A percentile compares a stretch with the other conserved stretches of the same genome.
These are phyloP conservation scores for Neodon shergylaensis DNA, from an alignment of 2,113 vertebrate species.

Conservation along the genomic window DNA sequence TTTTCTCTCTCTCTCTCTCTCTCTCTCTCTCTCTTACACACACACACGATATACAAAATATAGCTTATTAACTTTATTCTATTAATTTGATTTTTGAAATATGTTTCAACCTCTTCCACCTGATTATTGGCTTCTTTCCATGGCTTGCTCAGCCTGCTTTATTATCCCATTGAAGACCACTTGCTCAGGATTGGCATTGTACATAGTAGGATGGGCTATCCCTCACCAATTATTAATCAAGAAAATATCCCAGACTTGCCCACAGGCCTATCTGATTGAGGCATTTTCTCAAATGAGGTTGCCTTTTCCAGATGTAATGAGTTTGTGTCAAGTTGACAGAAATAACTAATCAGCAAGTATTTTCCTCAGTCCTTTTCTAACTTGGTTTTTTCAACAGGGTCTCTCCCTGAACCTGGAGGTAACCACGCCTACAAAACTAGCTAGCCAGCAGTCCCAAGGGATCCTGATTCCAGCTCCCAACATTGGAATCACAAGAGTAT, in stretches of 20 bases:
- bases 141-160: neutral
- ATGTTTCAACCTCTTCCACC: neutral
- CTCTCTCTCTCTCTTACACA: neutral
- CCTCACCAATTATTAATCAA: neutral
- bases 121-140: neutral
- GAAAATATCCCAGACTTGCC: neutral
- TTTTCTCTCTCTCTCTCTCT: neutral
- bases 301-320: neutral
- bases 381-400: neutral
- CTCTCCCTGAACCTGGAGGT: neutral
- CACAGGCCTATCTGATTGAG: neutral
- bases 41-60: neutral
- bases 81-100: constrained; percentile 14
- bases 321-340: neutral
- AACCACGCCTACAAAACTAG: too few species aligned
- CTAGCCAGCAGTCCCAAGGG: neutral
- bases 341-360: neutral
- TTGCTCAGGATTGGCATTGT: neutral
- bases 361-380: neutral
- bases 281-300: neutral
- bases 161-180: neutral
- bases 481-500: neutral
- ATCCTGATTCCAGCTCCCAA: neutral
- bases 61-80: neutral
- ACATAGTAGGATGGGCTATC: neutral